These are phyloP conservation scores for Bedellia somnulentella DNA, from an alignment of 2,888 invertebrate species.

Conservation along the genomic window DNA sequence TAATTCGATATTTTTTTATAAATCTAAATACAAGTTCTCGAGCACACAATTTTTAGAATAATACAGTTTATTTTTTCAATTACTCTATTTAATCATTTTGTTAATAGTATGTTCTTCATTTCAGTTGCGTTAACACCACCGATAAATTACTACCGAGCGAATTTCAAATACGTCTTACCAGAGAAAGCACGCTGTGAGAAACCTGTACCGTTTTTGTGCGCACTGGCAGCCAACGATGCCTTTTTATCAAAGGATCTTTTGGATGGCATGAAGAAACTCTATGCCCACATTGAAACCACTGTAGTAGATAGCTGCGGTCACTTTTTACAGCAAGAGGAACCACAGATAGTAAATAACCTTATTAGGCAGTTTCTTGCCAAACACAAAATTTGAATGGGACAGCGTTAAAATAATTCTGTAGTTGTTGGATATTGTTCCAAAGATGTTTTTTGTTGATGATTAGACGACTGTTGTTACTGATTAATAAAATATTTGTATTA, in stretches of 20 bases:
- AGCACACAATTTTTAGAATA: no score
- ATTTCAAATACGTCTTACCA: constrained; percentile 21
- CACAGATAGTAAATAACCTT: constrained; percentile 46
- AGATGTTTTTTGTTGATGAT: neutral
- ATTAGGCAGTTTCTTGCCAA: constrained; percentile 47
- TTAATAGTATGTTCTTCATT: constrained; percentile 13
- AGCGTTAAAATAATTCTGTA: no score
- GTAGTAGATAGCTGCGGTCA: constrained; percentile 47
- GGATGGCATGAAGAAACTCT: constrained; percentile 32
- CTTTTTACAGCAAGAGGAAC: constrained; percentile 60
- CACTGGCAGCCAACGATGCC: constrained; percentile 43
- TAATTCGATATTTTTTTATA: no score
- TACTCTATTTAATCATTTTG: neutral
- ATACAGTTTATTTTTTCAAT: no score
- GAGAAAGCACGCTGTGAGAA: constrained; percentile 21
- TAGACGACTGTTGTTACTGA: no score
- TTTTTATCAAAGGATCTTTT: constrained; percentile 23
- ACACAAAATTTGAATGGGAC: constrained; percentile 24
- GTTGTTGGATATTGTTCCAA: no score
- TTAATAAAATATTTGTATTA: no score
- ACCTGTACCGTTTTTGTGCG: constrained; percentile 39
- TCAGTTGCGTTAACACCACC: constrained; percentile 56
- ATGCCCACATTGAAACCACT: constrained; percentile 35
- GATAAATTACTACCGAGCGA: constrained; percentile 61
- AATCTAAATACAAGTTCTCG: no score